phyloP scores from a whole-genome alignment of 2,797 vertebrate genomes.

The Micrastur ruficollis region DNA sequence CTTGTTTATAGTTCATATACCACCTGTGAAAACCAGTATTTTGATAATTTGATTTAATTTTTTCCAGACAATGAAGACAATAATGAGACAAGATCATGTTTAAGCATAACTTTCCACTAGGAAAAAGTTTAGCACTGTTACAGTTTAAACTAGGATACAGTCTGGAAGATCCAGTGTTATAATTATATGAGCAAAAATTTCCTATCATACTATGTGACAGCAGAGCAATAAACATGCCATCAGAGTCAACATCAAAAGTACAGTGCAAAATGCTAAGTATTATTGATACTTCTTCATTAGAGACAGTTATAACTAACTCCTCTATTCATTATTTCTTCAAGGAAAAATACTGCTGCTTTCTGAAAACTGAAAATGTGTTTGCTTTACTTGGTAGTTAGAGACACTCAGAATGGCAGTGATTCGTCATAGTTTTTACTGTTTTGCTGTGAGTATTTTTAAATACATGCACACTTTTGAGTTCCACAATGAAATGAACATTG shows the following conservation, averaged over 20 bases:
- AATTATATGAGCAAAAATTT: slow-evolving; percentile 28
- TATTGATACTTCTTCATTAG: slow-evolving; percentile 6
- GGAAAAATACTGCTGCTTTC: not conserved
- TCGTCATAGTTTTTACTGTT: not conserved
- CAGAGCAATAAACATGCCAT: not conserved
- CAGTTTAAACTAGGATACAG: not conserved
- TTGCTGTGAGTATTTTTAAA: slow-evolving; percentile 3
- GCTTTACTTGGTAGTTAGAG: slow-evolving; percentile 37
- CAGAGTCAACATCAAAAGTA: not conserved
- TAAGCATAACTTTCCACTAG: not conserved
- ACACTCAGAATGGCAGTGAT: not conserved
- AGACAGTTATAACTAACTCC: slow-evolving; percentile 2
- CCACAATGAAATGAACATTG: not conserved
- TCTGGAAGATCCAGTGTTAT: not conserved
- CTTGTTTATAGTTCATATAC: not conserved
- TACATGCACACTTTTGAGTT: not conserved
- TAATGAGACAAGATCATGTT: not conserved
- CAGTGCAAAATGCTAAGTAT: not conserved
- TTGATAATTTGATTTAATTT: not conserved
- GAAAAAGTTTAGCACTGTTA: not conserved
- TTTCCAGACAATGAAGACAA: slow-evolving; percentile 3
- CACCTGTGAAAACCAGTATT: slow-evolving; percentile 13
- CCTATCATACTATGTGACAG: not conserved
- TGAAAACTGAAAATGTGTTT: not conserved
- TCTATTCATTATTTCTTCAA: slow-evolving; percentile 34